phyloP scores from a whole-genome alignment of 2,113 vertebrate species.

The Picathartes gymnocephalus region DNA sequence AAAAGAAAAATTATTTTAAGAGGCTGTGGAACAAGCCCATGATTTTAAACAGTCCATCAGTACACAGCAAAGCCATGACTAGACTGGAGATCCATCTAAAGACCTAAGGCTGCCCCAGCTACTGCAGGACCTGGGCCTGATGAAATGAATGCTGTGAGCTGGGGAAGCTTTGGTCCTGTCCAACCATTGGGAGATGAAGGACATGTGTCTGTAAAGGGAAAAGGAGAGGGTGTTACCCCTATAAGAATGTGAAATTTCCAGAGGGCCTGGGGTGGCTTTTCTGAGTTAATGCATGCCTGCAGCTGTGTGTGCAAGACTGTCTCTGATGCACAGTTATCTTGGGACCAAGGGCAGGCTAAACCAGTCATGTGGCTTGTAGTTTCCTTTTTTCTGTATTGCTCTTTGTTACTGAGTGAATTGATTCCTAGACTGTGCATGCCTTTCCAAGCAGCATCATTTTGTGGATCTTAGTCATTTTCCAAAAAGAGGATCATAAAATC shows the following conservation, averaged over 20 bases:
- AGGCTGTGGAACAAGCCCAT: not conserved
- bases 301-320: not conserved
- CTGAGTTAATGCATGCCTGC: not conserved
- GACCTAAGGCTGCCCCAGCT: not conserved
- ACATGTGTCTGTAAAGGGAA: not conserved
- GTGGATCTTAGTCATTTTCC: not conserved
- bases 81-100: not conserved
- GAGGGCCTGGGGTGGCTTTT: not conserved
- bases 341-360: not conserved
- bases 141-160: not conserved
- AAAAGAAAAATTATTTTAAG: not conserved
- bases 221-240: not conserved
- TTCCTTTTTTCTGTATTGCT: not conserved
- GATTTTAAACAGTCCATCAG: not conserved
- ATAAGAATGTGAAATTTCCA: not conserved
- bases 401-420: not conserved
- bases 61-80: not conserved
- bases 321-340: not conserved
- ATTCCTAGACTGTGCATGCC: not conserved
- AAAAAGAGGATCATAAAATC: not conserved
- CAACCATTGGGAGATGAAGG: not conserved
- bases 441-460: not conserved
- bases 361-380: not conserved
- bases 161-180: not conserved
- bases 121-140: not conserved